A percentile compares a stretch with the other conserved stretches of the same genome.
phyloP scores from a whole-genome alignment of 2,888 invertebrate species.

The Drymonia ruficornis region DNA sequence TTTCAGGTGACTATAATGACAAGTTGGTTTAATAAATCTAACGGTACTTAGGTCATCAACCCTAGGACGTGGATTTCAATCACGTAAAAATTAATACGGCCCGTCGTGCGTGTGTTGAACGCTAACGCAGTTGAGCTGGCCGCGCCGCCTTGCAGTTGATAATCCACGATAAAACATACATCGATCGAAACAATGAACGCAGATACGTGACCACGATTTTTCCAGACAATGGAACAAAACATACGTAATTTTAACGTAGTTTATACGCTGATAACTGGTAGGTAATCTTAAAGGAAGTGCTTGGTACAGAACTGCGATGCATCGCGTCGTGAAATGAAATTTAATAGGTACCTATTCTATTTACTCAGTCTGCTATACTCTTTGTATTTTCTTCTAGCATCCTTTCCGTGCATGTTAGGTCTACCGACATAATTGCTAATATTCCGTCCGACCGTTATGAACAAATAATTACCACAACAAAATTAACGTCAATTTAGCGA shows the following conservation, averaged over 20 bases:
- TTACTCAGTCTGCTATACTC: too few relatives aligned
- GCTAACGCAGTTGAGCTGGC: conserved; percentile 20
- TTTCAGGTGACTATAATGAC: conserved; percentile 38
- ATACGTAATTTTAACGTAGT: conserved; percentile 36
- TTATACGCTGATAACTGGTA: conserved; percentile 22
- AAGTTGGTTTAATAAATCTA: conserved; percentile 28
- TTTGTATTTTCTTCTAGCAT: too few relatives aligned
- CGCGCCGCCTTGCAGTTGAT: conserved; percentile 12
- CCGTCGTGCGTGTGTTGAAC: conserved; percentile 50
- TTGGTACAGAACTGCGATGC: conserved; percentile 21
- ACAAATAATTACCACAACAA: not conserved
- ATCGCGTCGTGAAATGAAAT: not conserved
- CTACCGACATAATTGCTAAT: too few relatives aligned
- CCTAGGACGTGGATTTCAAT: conserved; percentile 53
- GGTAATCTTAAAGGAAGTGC: conserved; percentile 26
- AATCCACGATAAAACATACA: conserved; percentile 22
- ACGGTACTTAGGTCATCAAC: conserved; percentile 68
- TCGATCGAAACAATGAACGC: conserved; percentile 37
- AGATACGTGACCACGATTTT: conserved; percentile 30
- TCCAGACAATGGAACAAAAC: conserved; percentile 36
- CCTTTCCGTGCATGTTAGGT: too few relatives aligned
- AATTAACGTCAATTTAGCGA: not conserved
- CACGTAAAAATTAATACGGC: conserved; percentile 67
- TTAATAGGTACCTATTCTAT: too few relatives aligned
- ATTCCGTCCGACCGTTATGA: too few relatives aligned